Percentiles rank a stretch among this genome's conserved stretches.
Evolutionary conservation across 2,113 vertebrate genomes (phyloP).

Genomic region (Stomatorhinus ivindoensis): DNA sequence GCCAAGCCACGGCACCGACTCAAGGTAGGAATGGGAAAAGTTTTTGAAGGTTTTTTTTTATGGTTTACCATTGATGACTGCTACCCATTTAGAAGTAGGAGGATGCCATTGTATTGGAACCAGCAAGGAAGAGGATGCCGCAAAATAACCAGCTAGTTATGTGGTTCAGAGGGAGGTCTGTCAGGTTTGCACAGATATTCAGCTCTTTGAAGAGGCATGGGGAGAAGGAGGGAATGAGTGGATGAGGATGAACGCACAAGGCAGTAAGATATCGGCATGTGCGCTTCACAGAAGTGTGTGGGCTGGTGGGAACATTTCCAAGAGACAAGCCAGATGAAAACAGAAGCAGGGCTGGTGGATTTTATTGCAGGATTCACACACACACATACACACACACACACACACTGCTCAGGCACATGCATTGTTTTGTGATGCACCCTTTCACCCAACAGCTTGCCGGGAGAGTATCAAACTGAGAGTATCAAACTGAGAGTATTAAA

Average conservation of each 20-base stretch:
- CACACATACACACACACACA: background rate
- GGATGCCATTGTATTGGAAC: background rate
- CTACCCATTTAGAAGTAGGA: background rate
- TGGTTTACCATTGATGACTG: background rate
- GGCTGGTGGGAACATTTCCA: slow-evolving; percentile 23
- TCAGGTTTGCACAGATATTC: background rate
- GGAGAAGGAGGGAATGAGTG: background rate
- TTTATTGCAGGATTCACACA: background rate
- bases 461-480: too few species aligned
- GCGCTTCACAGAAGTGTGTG: slow-evolving; percentile 24
- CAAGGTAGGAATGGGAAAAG: slow-evolving; percentile 21
- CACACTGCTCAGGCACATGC: background rate
- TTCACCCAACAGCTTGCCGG: background rate
- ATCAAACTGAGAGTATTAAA: too few species aligned
- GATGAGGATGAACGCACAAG: background rate
- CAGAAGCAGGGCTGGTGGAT: background rate
- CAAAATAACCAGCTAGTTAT: background rate
- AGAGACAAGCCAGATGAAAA: background rate
- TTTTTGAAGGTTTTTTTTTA: background rate
- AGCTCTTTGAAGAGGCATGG: background rate
- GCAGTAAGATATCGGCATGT: background rate
- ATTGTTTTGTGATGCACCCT: background rate
- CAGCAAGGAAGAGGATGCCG: background rate
- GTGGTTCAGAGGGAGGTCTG: background rate
- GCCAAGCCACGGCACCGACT: background rate